Evolutionary conservation across 2,888 invertebrate genomes (phyloP).

Genomic region (Lamproptera curius): DNA sequence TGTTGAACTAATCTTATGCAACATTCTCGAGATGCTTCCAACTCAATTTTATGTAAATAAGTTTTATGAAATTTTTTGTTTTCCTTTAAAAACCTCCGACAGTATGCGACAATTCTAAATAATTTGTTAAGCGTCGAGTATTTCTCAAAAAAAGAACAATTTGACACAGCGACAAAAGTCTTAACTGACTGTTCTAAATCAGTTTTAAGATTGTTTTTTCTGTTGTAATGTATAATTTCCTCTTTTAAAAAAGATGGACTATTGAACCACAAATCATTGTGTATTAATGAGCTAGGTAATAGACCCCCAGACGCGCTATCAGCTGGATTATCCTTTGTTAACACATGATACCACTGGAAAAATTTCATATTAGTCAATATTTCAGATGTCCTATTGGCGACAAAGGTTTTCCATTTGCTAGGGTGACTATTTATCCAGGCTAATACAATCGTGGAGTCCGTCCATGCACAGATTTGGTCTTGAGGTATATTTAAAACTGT

Average conservation of each 20-base stretch:
- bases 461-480: constrained; percentile 7
- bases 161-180: background rate
- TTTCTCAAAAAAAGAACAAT: background rate
- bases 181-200: background rate
- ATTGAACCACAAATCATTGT: background rate
- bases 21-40: background rate
- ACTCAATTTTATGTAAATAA: background rate
- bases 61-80: background rate
- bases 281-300: background rate
- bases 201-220: background rate
- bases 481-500: constrained; percentile 2
- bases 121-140: background rate
- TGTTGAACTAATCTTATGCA: background rate
- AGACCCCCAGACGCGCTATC: background rate
- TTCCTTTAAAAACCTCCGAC: background rate
- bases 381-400: background rate
- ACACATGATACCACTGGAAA: background rate
- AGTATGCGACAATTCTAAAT: background rate
- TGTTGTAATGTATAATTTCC: background rate
- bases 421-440: constrained; percentile 28
- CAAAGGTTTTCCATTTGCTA: constrained; percentile 18
- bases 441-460: constrained; percentile 30
- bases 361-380: background rate
- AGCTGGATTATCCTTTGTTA: too few relatives aligned
- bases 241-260: background rate